Conservation (phyloP, 2,888 invertebrate genomes). For the Lordiphosa fenestrarum region DNA sequence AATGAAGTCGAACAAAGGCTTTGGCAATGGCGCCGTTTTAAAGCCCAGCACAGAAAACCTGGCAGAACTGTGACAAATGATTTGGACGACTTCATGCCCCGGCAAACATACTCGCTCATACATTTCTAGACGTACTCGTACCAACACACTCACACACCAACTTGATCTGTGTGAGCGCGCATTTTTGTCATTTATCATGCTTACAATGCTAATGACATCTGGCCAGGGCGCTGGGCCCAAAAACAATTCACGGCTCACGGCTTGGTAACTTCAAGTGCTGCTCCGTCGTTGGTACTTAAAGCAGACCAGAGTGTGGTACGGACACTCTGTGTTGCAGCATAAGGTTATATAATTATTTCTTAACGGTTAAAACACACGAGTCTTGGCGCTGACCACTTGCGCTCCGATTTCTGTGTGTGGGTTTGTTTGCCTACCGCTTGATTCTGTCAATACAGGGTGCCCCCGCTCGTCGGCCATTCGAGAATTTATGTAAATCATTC, state of each 20-base stretch:
- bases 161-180: conserved; percentile 35
- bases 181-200: conserved; percentile 69
- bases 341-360: conserved; percentile 58
- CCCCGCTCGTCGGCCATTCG: conserved; percentile 38
- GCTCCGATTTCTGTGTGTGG: conserved; percentile 43
- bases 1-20: conserved; percentile 33
- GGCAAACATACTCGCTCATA: conserved; percentile 15
- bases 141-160: conserved; percentile 15
- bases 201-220: conserved; percentile 71
- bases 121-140: conserved; percentile 3
- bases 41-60: conserved; percentile 25
- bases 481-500: conserved; percentile 74
- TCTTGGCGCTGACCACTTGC: conserved; percentile 15
- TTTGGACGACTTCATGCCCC: conserved; percentile 65
- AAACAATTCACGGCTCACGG: not conserved
- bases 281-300: conserved; percentile 29
- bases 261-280: conserved; percentile 45
- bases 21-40: conserved; percentile 16
- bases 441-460: conserved; percentile 71
- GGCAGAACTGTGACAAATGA: conserved; percentile 70
- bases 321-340: conserved; percentile 35
- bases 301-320: conserved; percentile 32
- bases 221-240: conserved; percentile 34
- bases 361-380: conserved; percentile 52
- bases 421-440: conserved; percentile 61